Percentiles rank a stretch among this genome's conserved stretches.
These are phyloP conservation scores for Steinernema hermaphroditum DNA, from an alignment of 2,888 invertebrate species.

Conservation along the genomic window DNA sequence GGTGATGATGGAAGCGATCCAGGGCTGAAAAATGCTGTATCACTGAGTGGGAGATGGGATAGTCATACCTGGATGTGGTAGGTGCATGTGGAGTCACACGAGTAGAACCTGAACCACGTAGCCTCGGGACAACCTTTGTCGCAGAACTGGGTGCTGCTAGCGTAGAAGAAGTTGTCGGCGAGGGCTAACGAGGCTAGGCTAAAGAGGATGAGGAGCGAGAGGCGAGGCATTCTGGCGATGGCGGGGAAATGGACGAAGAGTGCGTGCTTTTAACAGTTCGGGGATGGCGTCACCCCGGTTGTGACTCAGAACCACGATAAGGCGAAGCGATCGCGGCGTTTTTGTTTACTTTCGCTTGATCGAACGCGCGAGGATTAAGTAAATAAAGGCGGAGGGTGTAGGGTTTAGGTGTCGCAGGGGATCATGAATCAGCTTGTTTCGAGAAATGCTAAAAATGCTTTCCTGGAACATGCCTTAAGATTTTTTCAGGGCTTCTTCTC, in stretches of 20 bases:
- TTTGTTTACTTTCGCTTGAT: slow-evolving; percentile 15
- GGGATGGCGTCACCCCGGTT: not conserved
- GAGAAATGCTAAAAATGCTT: too few relatives aligned
- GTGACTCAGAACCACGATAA: slow-evolving; percentile 8
- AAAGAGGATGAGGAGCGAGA: not conserved
- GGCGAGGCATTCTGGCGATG: not conserved
- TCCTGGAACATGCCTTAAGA: too few relatives aligned
- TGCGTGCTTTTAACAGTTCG: slow-evolving; percentile 4
- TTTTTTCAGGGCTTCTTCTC: too few relatives aligned
- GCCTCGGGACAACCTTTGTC: not conserved
- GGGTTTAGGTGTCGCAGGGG: too few relatives aligned
- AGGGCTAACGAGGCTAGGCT: not conserved
- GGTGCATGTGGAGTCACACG: not conserved
- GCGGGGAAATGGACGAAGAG: not conserved
- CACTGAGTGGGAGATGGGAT: not conserved
- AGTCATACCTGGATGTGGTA: slow-evolving; percentile 5
- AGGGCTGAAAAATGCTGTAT: not conserved
- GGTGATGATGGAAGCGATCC: slow-evolving; percentile 12
- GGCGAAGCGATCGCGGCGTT: not conserved
- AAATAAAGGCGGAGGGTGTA: not conserved
- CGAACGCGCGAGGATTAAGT: not conserved
- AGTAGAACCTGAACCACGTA: slow-evolving; percentile 22
- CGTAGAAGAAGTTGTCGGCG: slow-evolving; percentile 29
- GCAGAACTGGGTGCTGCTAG: not conserved
- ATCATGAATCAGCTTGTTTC: too few relatives aligned